Evolutionary conservation across 2,888 invertebrate genomes (phyloP).

Genomic region (Ectropis crepuscularia): DNA sequence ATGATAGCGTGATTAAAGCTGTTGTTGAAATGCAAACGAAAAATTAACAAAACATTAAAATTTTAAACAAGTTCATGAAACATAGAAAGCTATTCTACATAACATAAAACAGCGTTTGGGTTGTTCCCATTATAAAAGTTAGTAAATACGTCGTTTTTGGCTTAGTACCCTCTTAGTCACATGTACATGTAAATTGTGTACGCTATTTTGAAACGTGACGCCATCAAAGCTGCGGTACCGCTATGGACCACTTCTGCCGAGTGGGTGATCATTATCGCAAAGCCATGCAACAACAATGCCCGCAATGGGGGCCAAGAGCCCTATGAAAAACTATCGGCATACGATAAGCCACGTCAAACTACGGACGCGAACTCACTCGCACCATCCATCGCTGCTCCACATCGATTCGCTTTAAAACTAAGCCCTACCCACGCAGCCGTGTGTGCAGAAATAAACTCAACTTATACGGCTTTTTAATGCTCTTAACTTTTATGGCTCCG

Average conservation of each 20-base stretch:
- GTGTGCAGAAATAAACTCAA: slow-evolving; percentile 34
- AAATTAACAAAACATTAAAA: too few relatives aligned
- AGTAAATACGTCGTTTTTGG: too few relatives aligned
- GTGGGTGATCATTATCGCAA: slow-evolving; percentile 63
- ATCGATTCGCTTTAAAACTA: slow-evolving; percentile 16
- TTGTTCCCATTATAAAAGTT: too few relatives aligned
- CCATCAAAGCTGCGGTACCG: slow-evolving; percentile 29
- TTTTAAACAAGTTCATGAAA: too few relatives aligned
- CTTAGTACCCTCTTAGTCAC: background rate
- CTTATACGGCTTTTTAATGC: slow-evolving; percentile 37
- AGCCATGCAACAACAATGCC: slow-evolving; percentile 67
- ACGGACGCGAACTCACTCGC: slow-evolving; percentile 7
- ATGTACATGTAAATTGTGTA: slow-evolving; percentile 11
- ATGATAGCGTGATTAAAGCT: too few relatives aligned
- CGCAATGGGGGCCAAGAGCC: slow-evolving; percentile 63
- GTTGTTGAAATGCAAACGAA: too few relatives aligned
- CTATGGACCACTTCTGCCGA: slow-evolving; percentile 37
- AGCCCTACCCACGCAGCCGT: slow-evolving; percentile 36
- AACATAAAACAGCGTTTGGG: too few relatives aligned
- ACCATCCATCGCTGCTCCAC: slow-evolving; percentile 22
- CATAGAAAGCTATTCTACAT: too few relatives aligned
- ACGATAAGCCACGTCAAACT: slow-evolving; percentile 67
- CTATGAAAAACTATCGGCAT: slow-evolving; percentile 56
- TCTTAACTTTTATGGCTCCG: slow-evolving; percentile 34
- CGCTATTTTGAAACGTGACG: slow-evolving; percentile 29